phyloP scores from a whole-genome alignment of 2,113 vertebrate species.

The Manacus vitellinus region DNA sequence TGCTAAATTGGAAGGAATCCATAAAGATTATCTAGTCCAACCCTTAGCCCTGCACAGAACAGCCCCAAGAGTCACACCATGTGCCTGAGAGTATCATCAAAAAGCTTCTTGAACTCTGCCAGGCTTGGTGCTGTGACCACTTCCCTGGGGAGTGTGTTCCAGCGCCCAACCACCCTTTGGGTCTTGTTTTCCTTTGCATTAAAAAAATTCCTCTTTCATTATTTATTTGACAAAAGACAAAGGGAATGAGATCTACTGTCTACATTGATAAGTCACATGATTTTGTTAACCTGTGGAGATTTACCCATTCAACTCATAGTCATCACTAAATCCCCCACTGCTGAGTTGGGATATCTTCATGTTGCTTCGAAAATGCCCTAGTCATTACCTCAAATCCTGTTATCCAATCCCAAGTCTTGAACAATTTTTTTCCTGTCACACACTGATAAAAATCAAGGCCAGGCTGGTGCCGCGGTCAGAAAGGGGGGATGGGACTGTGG shows the following conservation, averaged over 20 bases:
- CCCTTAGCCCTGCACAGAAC: not conserved
- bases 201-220: not conserved
- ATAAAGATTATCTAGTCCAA: not conserved
- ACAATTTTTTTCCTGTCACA: not conserved
- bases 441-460: not conserved
- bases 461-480: not conserved
- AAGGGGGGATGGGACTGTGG: too few relatives aligned
- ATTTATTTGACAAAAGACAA: not conserved
- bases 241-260: not conserved
- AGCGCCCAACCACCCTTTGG: not conserved
- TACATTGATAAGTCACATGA: not conserved
- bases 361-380: not conserved
- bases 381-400: not conserved
- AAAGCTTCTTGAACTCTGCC: not conserved
- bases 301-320: not conserved
- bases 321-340: not conserved
- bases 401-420: not conserved
- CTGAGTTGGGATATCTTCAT: not conserved
- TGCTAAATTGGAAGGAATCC: not conserved
- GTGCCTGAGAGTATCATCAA: not conserved
- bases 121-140: not conserved
- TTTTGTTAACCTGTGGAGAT: not conserved
- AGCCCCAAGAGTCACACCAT: not conserved
- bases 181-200: not conserved
- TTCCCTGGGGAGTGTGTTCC: not conserved